Percentiles rank a stretch among this genome's conserved stretches.
Evolutionary conservation across 2,113 vertebrate genomes (phyloP).

Genomic region (Spizaetus ornatus): DNA sequence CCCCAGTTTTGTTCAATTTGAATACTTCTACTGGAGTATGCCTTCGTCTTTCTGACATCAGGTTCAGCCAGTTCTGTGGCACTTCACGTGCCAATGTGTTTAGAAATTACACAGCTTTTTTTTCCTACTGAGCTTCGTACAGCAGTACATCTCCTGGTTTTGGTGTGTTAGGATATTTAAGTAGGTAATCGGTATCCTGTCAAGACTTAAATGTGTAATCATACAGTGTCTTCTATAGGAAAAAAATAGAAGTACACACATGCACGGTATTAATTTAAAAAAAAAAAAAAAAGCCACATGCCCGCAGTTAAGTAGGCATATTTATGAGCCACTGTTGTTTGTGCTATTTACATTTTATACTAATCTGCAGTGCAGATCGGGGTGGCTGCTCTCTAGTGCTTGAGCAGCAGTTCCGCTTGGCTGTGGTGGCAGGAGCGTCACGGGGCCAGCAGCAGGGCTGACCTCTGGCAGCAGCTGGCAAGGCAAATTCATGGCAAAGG

Average conservation of each 20-base stretch:
- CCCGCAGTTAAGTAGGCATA: no score
- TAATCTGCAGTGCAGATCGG: fast-evolving
- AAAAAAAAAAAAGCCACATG: no score
- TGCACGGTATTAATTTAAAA: background rate
- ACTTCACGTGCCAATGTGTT: fast-evolving
- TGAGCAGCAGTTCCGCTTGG: background rate
- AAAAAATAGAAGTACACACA: background rate
- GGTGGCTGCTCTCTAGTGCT: fast-evolving
- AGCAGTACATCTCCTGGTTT: background rate
- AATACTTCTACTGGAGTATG: background rate
- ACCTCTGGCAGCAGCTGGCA: background rate
- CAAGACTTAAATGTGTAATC: background rate
- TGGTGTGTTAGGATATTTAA: background rate
- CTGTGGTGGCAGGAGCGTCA: background rate
- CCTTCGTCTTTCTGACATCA: background rate
- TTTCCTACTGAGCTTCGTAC: background rate
- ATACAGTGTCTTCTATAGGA: background rate
- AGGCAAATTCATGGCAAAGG: background rate
- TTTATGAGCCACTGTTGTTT: background rate
- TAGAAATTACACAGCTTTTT: background rate
- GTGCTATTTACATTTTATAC: fast-evolving
- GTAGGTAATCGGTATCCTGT: background rate
- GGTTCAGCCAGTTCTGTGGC: background rate
- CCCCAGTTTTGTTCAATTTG: background rate
- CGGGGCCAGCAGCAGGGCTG: background rate